Evolutionary conservation across 1,140 invertebrate genomes (phyloP).

Genomic region (Drosophila santomea): DNA sequence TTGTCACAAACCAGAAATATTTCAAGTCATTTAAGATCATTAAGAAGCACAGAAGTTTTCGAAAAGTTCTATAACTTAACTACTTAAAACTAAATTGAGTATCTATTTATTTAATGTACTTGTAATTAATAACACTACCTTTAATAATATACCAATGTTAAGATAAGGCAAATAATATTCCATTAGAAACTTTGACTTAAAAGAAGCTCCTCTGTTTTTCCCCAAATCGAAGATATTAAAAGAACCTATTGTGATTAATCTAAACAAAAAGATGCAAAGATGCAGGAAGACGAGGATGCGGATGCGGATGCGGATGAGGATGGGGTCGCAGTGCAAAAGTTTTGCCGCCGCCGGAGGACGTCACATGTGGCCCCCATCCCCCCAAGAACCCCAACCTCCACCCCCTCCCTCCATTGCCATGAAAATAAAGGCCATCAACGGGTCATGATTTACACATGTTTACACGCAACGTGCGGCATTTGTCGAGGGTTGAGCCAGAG

Average conservation of each 20-base stretch:
- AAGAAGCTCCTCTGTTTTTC: background rate
- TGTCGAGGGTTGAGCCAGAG: background rate
- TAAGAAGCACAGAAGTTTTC: too few species aligned
- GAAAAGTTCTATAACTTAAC: too few species aligned
- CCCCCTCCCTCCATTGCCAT: background rate
- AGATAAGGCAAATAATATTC: too few species aligned
- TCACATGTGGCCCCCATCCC: constrained; percentile 53
- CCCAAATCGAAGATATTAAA: constrained; percentile 27
- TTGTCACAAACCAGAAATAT: background rate
- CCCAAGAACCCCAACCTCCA: background rate
- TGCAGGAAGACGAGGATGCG: constrained; percentile 1
- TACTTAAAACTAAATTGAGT: too few species aligned
- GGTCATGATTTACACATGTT: constrained; percentile 83
- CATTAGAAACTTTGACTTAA: background rate
- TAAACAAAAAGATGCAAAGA: constrained; percentile 35
- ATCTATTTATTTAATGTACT: too few species aligned
- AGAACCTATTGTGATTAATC: constrained; percentile 35
- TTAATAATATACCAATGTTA: too few species aligned
- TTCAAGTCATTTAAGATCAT: background rate
- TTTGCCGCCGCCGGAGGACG: constrained; percentile 35
- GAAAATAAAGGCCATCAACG: constrained; percentile 73
- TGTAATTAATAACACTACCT: too few species aligned
- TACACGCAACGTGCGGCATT: constrained; percentile 55
- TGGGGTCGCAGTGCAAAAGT: constrained; percentile 72
- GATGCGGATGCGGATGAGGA: constrained; percentile 13